Conservation (phyloP, 2,113 vertebrate genomes). For the Sturnira hondurensis region DNA sequence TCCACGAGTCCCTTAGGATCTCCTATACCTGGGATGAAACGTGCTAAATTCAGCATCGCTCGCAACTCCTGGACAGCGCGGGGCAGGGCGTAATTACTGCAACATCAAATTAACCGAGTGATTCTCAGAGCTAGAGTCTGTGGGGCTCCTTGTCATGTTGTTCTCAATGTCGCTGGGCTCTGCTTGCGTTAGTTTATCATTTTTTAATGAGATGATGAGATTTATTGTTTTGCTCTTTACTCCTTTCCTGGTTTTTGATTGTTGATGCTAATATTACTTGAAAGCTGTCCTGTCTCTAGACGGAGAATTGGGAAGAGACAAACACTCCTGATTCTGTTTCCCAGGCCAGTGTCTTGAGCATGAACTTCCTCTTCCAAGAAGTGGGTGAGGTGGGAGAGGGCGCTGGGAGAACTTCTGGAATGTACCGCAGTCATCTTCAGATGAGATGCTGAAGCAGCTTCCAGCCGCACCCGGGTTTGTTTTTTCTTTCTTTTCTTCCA, state of each 20-base stretch:
- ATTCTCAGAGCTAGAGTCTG: background rate
- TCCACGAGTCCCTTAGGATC: background rate
- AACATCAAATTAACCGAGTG: background rate
- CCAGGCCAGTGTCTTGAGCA: no score
- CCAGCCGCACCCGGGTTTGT: background rate
- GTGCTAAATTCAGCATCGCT: background rate
- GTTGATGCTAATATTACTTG: background rate
- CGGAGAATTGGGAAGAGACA: background rate
- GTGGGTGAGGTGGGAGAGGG: background rate
- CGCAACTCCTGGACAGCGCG: background rate
- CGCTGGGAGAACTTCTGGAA: background rate
- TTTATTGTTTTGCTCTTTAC: background rate
- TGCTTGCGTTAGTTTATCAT: background rate
- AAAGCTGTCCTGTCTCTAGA: background rate
- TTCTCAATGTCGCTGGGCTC: background rate
- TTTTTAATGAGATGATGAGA: background rate
- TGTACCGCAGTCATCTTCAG: background rate
- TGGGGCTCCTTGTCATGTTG: background rate
- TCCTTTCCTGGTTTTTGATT: background rate
- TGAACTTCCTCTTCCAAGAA: background rate
- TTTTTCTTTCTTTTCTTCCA: background rate
- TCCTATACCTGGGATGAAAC: background rate
- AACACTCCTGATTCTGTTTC: background rate
- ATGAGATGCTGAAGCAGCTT: background rate
- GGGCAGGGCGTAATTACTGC: background rate